A percentile compares a stretch with the other conserved stretches of the same genome.
Conservation (phyloP, 2,888 invertebrate species). For the Drosophila prolongata region DNA sequence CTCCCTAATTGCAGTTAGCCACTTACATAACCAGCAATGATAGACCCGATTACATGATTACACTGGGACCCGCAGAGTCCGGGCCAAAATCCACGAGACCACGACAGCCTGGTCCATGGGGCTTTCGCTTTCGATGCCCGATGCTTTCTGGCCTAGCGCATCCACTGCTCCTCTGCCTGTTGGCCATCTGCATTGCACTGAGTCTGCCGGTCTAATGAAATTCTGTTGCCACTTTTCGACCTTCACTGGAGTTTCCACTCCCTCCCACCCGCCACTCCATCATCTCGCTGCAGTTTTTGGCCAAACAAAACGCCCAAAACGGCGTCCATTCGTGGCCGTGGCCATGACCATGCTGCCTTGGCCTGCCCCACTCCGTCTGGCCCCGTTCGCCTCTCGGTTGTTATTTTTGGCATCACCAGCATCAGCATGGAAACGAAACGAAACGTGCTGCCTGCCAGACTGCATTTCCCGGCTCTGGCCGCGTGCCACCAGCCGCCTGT, state of each 20-base stretch:
- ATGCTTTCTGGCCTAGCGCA: slow-evolving; percentile 55
- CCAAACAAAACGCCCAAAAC: slow-evolving; percentile 68
- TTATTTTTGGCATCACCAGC: slow-evolving; percentile 70
- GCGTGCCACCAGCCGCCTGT: slow-evolving; percentile 51
- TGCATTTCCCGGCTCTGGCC: slow-evolving; percentile 39
- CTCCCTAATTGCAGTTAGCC: slow-evolving; percentile 64
- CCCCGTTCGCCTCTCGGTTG: slow-evolving; percentile 25
- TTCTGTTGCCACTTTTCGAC: slow-evolving; percentile 63
- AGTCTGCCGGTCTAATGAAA: slow-evolving; percentile 70
- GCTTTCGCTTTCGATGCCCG: slow-evolving; percentile 58
- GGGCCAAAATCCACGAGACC: slow-evolving; percentile 12
- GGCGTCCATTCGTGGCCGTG: slow-evolving; percentile 53
- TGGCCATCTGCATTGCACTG: slow-evolving; percentile 67
- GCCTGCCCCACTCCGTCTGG: slow-evolving; percentile 1
- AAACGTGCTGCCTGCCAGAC: slow-evolving; percentile 61
- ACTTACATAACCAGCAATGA: slow-evolving; percentile 58
- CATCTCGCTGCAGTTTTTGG: slow-evolving; percentile 65
- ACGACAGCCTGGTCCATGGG: neutral
- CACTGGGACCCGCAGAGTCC: slow-evolving; percentile 23
- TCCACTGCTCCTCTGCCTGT: slow-evolving; percentile 23
- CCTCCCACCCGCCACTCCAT: neutral
- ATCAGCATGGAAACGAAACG: slow-evolving; percentile 51
- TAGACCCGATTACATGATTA: slow-evolving; percentile 71
- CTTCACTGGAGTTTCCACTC: slow-evolving; percentile 47
- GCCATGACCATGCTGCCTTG: slow-evolving; percentile 1